A percentile compares a stretch with the other conserved stretches of the same genome.
Evolutionary conservation across 2,113 vertebrate genomes (phyloP).

Genomic region (Sturnus vulgaris): DNA sequence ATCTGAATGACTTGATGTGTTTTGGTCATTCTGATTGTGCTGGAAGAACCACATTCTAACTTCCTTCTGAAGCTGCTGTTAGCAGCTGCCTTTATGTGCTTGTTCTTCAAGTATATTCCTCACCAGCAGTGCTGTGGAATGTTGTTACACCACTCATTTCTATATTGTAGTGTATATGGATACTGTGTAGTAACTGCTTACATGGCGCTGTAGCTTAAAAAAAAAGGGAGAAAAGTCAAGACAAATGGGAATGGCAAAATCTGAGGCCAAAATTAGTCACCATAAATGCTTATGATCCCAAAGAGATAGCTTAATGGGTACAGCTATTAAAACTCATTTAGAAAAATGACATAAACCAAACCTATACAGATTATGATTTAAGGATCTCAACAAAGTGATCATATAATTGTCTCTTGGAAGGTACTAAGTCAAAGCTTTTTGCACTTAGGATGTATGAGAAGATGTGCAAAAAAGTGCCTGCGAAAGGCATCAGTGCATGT

Average conservation of each 20-base stretch:
- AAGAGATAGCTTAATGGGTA: background rate
- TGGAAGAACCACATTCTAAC: background rate
- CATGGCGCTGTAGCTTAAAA: background rate
- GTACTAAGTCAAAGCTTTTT: background rate
- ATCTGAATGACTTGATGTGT: background rate
- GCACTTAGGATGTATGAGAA: background rate
- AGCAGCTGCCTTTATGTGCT: background rate
- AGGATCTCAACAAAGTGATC: background rate
- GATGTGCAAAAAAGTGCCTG: background rate
- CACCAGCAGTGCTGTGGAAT: background rate
- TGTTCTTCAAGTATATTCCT: background rate
- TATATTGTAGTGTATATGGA: background rate
- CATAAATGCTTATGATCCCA: background rate
- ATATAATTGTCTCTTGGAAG: background rate
- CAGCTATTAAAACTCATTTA: constrained; percentile 13
- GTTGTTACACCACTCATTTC: background rate
- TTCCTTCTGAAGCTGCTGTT: background rate
- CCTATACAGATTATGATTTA: background rate
- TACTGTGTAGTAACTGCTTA: background rate
- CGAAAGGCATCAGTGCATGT: background rate
- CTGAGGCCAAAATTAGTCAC: background rate
- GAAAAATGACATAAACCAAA: background rate
- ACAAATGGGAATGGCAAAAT: background rate
- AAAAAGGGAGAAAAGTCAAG: background rate
- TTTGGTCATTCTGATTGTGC: background rate